Base-by-base conservation (phyloP, 2,113 vertebrate species). In the Macquaria ambigua region DNA sequence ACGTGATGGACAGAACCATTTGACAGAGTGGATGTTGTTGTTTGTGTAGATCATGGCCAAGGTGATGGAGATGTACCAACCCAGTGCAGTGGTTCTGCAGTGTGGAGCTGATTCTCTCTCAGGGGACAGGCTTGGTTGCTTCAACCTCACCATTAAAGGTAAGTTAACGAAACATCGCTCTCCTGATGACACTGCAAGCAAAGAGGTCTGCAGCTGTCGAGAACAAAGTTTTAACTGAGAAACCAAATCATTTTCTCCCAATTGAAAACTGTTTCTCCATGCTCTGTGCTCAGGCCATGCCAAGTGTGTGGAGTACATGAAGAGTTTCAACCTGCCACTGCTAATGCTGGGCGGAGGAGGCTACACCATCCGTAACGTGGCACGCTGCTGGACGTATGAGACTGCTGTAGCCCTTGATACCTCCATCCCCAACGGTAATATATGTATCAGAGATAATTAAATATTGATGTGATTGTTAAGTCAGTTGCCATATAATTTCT, bases 41-140 rank as follows among this genome's bases (percentile, higher is more conserved):
- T 70, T 58, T 84, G 16, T 84, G 37, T 74, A 99, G 98, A 98
- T 99, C 88, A 99, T 99, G 95, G 97, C 98, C 66, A 99, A 99
- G 88, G 98, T 99, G 90, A 99, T 99, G 98, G 98, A 99, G 96
- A 99, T 99, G 78, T 99, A 99, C 94, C 98, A 99, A 92, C 98
- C 98, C 68, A 99, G 98, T 3, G 98, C 98, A 0, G 98, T 99
- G 14, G 98, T 98, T 20, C 94, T 99, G 72, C 98, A 99, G 93
- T 99, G 98, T 31, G 98, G 98, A 52, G 98, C 98, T 0, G 98
- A 99, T 68, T 99, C 98, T 15, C 93, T 99, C 46, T 99, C 98
- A 0, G 98, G 98, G 61, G 98, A 99, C 93, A 92, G 98, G 62
- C 95, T 99, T 62, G 98, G 98, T 52, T 99, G 98, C 89, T 99